Conservation (phyloP, 2,113 vertebrate genomes). For the Miniopterus natalensis region DNA sequence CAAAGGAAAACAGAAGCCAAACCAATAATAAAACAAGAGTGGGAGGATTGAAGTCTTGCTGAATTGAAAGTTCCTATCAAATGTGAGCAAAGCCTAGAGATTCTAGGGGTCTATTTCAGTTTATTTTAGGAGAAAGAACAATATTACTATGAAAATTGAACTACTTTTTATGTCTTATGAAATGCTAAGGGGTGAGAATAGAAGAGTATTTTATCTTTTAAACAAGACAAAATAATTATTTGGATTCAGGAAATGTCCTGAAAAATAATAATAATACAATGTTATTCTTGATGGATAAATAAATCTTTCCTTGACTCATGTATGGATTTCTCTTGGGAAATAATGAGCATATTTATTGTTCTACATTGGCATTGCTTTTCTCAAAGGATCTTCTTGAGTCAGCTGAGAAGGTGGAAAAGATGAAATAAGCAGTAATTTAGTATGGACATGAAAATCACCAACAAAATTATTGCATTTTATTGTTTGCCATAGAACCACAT, state of each 20-base stretch:
- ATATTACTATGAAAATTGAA: background rate
- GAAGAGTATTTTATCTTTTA: background rate
- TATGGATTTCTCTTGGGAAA: background rate
- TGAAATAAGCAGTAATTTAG: background rate
- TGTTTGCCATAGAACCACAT: background rate
- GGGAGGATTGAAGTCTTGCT: background rate
- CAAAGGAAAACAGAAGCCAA: background rate
- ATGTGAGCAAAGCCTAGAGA: too few species aligned
- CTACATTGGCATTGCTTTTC: background rate
- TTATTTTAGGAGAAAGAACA: background rate
- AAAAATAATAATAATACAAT: background rate
- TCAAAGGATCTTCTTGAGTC: background rate
- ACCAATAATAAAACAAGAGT: background rate
- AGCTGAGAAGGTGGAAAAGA: background rate
- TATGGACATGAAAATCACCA: background rate
- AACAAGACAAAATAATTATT: conserved; percentile 9
- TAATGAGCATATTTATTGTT: background rate
- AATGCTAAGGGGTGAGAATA: background rate
- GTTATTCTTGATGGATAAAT: background rate
- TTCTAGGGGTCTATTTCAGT: background rate
- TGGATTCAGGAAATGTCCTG: background rate
- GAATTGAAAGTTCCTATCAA: background rate
- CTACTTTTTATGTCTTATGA: background rate
- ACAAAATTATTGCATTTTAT: background rate
- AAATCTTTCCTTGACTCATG: background rate